Evolutionary conservation across 1,140 invertebrate genomes (phyloP), one percentile per base, ranked within the genome.

Genomic region (Caenorhabditis tropicalis): DNA sequence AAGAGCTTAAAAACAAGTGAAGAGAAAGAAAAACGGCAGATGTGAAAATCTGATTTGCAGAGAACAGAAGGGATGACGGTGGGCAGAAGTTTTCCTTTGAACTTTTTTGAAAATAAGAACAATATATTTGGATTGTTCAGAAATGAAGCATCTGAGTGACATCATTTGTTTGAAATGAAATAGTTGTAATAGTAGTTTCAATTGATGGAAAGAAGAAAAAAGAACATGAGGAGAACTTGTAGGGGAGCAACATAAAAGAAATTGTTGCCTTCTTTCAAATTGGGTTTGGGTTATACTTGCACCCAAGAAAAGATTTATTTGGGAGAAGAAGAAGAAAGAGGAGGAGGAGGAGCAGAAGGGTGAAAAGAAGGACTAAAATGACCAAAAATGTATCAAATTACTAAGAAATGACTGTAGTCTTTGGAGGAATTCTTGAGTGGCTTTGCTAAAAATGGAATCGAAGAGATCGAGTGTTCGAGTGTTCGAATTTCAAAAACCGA

Each of bases 201-300:
- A 74, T 21, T 46, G n/a, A 46, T n/a, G n/a, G n/a, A n/a, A n/a
- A n/a, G 43, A 74, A 46, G 36, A 74, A 46, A n/a, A 12, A 74
- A 24, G 24, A 74, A 74, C 19, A 46, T 24, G 36, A 74, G 21
- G 65, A 46, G 65, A 21, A 74, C 36, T 43, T n/a, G 7, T 74
- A 33, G 65, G 10, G 43, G 65, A 36, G 12, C 65, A 74, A 74
- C 65, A 74, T 5, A 39, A 74, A n/a, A 74, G n/a, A 74, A 16
- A 31, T 74, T 43, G 65, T 74, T 74, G 65, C 65, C 65, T 74
- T 74, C 65, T 74, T 74, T 43, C 19, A 46, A 46, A 74, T 74
- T 74, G 65, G 36, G 65, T 74, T 74, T 74, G 36, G 65, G 36
- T 74, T 74, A 74, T 74, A 46, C n/a, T 24, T 39, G 65, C 65